phyloP scores from a whole-genome alignment of 1,140 invertebrate species.

The Lordiphosa stackelbergi region DNA sequence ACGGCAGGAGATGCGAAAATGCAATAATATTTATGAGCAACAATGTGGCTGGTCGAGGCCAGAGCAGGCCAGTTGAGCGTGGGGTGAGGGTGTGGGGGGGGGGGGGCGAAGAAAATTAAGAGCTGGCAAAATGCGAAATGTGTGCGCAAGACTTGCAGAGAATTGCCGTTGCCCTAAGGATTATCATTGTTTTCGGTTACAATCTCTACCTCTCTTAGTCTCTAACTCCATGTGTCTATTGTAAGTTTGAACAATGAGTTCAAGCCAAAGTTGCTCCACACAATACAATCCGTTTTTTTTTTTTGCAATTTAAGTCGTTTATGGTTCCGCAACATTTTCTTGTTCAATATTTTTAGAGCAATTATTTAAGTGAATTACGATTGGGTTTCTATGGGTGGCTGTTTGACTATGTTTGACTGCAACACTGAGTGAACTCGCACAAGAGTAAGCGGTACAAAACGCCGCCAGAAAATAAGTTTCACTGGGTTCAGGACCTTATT shows the following conservation, averaged over 20 bases:
- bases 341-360: neutral
- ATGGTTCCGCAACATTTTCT: no score
- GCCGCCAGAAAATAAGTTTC: no score
- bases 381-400: slow-evolving; percentile 7
- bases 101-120: slow-evolving; percentile 22
- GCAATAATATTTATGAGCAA: slow-evolving; percentile 52
- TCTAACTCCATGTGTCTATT: slow-evolving; percentile 12
- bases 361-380: slow-evolving; percentile 25
- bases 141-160: slow-evolving; percentile 21
- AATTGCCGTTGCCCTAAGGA: slow-evolving; percentile 19
- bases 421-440: no score
- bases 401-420: no score
- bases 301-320: no score
- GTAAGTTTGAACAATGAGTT: slow-evolving; percentile 24
- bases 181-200: slow-evolving; percentile 41
- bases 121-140: slow-evolving; percentile 39
- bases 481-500: no score
- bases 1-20: slow-evolving; percentile 46
- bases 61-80: neutral
- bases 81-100: neutral
- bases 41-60: slow-evolving; percentile 15
- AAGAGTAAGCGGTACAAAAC: no score
- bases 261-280: no score
- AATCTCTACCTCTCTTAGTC: slow-evolving; percentile 5
- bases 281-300: no score